Percentiles rank a stretch among this genome's conserved stretches.
These are phyloP conservation scores for Silurus glanis DNA, from an alignment of 2,113 vertebrate species.

Conservation along the genomic window DNA sequence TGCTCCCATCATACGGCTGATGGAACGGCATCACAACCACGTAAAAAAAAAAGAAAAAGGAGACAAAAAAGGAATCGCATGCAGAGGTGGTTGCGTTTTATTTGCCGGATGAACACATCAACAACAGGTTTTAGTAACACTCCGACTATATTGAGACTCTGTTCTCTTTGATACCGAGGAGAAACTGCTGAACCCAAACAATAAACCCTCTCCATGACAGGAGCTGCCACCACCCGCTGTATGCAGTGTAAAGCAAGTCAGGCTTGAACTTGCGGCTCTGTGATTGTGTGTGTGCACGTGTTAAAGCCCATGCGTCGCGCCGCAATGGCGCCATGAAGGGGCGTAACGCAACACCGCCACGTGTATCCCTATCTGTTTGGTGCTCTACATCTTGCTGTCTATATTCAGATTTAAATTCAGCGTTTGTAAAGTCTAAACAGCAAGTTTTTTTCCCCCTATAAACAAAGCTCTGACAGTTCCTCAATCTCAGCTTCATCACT, in stretches of 20 bases:
- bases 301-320: background rate
- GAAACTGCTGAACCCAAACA: conserved; percentile 41
- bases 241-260: conserved; percentile 12
- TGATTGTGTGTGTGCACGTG: background rate
- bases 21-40: conserved; percentile 1
- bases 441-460: background rate
- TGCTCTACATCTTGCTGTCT: background rate
- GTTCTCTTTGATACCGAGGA: conserved; percentile 37
- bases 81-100: conserved; percentile 20
- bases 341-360: background rate
- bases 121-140: conserved; percentile 35
- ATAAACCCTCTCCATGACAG: conserved; percentile 33
- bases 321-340: background rate
- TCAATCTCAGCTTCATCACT: background rate
- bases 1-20: conserved; percentile 27
- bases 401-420: background rate
- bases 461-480: background rate
- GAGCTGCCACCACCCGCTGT: conserved; percentile 39
- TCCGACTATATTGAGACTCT: conserved; percentile 19
- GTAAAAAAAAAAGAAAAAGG: background rate
- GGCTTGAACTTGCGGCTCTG: conserved; percentile 19
- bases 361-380: background rate
- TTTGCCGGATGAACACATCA: conserved; percentile 39
- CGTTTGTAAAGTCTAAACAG: background rate
- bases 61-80: background rate